Evolutionary conservation across 2,888 invertebrate genomes (phyloP).

Genomic region (Teleogryllus oceanicus): DNA sequence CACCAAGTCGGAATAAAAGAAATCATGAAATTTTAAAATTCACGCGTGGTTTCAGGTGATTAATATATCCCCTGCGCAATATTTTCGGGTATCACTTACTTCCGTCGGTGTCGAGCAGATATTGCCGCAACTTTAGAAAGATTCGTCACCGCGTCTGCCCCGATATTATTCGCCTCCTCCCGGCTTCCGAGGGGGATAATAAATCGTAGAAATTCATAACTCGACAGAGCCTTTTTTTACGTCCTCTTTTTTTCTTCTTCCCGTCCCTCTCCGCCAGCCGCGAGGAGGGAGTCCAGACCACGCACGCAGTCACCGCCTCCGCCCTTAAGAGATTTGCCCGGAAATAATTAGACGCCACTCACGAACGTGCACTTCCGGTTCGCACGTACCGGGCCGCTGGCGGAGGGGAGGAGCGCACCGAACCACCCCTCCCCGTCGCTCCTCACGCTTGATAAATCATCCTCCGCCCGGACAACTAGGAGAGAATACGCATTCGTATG

Average conservation of each 20-base stretch:
- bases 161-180: constrained; percentile 4
- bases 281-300: not conserved
- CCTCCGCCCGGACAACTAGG: not conserved
- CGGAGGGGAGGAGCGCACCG: not conserved
- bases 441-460: not conserved
- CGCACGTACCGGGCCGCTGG: not conserved
- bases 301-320: not conserved
- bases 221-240: not conserved
- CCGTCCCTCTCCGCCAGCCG: not conserved
- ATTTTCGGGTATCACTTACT: not conserved
- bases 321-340: not conserved
- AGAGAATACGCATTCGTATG: not conserved
- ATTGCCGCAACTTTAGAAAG: constrained; percentile 8
- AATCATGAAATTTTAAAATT: too few species aligned
- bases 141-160: not conserved
- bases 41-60: not conserved
- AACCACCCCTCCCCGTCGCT: not conserved
- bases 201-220: constrained; percentile 9
- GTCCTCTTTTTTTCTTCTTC: not conserved
- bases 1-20: too few species aligned
- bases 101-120: not conserved
- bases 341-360: constrained; percentile 18
- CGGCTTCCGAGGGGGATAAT: not conserved
- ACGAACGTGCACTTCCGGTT: not conserved
- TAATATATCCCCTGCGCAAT: not conserved